A percentile compares a stretch with the other conserved stretches of the same genome.
Evolutionary conservation across 2,888 invertebrate genomes (phyloP).

Genomic region (Conus canariensis): DNA sequence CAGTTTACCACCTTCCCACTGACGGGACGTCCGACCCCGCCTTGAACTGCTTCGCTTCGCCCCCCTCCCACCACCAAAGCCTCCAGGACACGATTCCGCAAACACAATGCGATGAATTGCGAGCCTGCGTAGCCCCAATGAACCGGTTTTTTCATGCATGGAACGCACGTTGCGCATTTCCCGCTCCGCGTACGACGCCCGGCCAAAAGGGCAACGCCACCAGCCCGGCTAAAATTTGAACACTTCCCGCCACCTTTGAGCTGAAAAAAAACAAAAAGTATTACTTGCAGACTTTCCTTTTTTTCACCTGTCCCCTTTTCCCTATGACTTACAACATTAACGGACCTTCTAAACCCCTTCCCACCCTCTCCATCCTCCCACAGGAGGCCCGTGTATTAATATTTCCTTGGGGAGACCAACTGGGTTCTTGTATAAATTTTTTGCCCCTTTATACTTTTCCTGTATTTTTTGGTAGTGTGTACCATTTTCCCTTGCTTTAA

Average conservation of each 20-base stretch:
- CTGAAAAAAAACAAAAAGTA: conserved; percentile 39
- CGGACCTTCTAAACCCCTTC: not conserved
- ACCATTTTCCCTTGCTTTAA: too few species aligned
- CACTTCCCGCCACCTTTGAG: conserved; percentile 63
- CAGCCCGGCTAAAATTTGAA: conserved; percentile 64
- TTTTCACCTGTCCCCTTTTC: too few species aligned
- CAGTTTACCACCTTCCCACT: too few species aligned
- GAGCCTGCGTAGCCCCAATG: conserved; percentile 59
- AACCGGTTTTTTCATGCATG: conserved; percentile 61
- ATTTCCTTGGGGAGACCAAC: too few species aligned
- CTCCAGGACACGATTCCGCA: conserved; percentile 59
- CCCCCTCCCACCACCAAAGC: conserved; percentile 54
- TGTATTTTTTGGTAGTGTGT: too few species aligned
- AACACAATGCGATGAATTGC: conserved; percentile 56
- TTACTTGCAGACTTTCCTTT: too few species aligned
- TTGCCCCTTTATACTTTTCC: too few species aligned
- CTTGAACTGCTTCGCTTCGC: too few species aligned
- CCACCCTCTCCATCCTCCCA: not conserved
- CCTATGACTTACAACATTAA: not conserved
- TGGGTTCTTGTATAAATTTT: too few species aligned
- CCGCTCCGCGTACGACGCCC: conserved; percentile 54
- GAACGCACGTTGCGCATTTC: conserved; percentile 65
- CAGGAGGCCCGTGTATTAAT: too few species aligned
- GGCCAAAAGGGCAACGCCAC: conserved; percentile 58
- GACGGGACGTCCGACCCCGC: too few species aligned